A percentile compares a stretch with the other conserved stretches of the same genome.
These are phyloP conservation scores for Megalonaias nervosa DNA, from an alignment of 1,140 invertebrate genomes.

Conservation along the genomic window DNA sequence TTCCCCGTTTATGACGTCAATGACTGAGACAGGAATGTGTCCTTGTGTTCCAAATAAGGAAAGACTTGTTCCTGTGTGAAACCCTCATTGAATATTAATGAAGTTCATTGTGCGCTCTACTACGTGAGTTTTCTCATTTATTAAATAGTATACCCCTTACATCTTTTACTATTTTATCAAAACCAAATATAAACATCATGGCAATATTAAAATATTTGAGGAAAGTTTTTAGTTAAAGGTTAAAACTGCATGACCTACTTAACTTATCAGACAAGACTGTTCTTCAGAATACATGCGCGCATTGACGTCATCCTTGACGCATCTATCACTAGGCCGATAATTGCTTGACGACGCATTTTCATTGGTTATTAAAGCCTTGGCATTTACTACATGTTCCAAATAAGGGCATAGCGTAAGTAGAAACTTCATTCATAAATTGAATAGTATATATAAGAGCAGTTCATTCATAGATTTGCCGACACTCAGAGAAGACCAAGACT, in stretches of 20 bases:
- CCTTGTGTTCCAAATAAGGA: slow-evolving; percentile 55
- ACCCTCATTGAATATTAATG: slow-evolving; percentile 50
- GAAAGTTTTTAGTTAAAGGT: slow-evolving; percentile 9
- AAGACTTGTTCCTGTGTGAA: slow-evolving; percentile 48
- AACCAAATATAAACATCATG: too few relatives aligned
- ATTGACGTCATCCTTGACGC: slow-evolving; percentile 63
- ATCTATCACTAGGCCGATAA: slow-evolving; percentile 38
- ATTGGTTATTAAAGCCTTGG: slow-evolving; percentile 71
- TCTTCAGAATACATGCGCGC: slow-evolving; percentile 47
- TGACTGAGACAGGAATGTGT: slow-evolving; percentile 21
- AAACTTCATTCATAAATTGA: slow-evolving; percentile 78
- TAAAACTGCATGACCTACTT: slow-evolving; percentile 51
- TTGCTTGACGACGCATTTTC: slow-evolving; percentile 36
- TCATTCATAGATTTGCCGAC: slow-evolving; percentile 64
- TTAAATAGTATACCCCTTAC: slow-evolving; percentile 32
- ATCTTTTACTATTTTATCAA: slow-evolving; percentile 18
- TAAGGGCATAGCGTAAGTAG: slow-evolving; percentile 72
- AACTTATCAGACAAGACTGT: slow-evolving; percentile 5
- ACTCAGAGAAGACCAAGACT: slow-evolving; percentile 72
- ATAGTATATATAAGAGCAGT: slow-evolving; percentile 44
- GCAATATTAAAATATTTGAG: background rate
- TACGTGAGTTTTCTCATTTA: slow-evolving; percentile 37
- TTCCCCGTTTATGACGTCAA: slow-evolving; percentile 33
- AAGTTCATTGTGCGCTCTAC: slow-evolving; percentile 42
- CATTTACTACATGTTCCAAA: slow-evolving; percentile 55